Conservation (phyloP, 2,888 invertebrate genomes). For the Pogonocherus hispidulus region DNA sequence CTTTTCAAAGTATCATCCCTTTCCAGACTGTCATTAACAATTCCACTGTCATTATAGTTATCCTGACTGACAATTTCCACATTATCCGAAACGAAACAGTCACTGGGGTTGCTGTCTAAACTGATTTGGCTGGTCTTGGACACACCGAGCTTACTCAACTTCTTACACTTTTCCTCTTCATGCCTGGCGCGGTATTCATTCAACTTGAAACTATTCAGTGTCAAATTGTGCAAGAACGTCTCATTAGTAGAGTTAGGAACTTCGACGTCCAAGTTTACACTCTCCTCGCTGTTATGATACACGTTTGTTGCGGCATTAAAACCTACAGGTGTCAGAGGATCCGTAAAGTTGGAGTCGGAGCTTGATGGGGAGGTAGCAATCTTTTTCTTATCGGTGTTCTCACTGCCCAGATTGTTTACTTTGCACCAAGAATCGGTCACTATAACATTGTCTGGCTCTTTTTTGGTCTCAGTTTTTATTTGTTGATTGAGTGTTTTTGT, state of each 20-base stretch:
- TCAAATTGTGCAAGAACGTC: conserved; percentile 59
- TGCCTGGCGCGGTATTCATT: conserved; percentile 64
- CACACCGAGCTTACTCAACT: conserved; percentile 66
- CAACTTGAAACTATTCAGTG: conserved; percentile 66
- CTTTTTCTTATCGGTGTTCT: conserved; percentile 55
- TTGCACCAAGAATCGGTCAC: conserved; percentile 62
- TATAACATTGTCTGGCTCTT: conserved; percentile 42
- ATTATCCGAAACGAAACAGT: conserved; percentile 59
- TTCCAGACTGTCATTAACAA: conserved; percentile 32
- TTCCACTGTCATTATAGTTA: conserved; percentile 42
- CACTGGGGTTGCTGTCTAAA: conserved; percentile 62
- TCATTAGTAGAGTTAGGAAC: conserved; percentile 50
- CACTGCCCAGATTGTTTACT: conserved; percentile 49
- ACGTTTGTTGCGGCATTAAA: conserved; percentile 74
- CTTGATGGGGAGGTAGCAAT: conserved; percentile 74
- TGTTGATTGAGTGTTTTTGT: conserved; percentile 24
- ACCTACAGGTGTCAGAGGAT: conserved; percentile 76
- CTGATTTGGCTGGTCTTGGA: conserved; percentile 68
- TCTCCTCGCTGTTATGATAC: conserved; percentile 76
- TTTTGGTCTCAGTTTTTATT: conserved; percentile 31
- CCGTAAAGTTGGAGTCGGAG: conserved; percentile 82
- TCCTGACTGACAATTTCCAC: conserved; percentile 59
- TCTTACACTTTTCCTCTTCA: conserved; percentile 54
- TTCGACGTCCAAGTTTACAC: conserved; percentile 65
- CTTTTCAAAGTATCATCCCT: conserved; percentile 47